Base-by-base conservation (phyloP, 2,113 vertebrate species). In the Oncorhynchus mykiss region DNA sequence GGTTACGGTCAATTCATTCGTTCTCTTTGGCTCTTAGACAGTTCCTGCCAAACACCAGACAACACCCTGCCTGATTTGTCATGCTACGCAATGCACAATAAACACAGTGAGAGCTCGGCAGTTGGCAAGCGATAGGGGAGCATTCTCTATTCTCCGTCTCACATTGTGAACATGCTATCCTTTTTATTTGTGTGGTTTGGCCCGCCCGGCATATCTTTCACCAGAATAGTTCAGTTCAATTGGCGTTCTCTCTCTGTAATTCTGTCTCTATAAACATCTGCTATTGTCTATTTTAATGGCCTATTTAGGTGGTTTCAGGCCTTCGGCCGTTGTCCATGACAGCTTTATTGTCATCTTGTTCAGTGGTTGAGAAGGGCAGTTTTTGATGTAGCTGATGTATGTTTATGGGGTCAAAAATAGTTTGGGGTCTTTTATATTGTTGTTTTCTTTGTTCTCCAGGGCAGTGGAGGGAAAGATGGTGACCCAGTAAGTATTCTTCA, bases 381-480 rank as follows among this genome's bases (percentile, higher is more conserved):
- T 54, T 71, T 14, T 71, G 39, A 70, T 22, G 68, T 62, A 18
- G 16, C 9, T 71, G 39, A 69, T 5, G 39, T 22, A 18, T 4
- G 3, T 14, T 54, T 54, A 14, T 18, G 12, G 51, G 59, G 59
- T 22, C 59, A 11, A 48, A 45, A 8, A 60, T 70, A 54, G 62
- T 11, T 24, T 49, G 12, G 20, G 18, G 13, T 51, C 31, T 3
- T 9, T 68, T 12, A 27, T 45, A 39, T 39, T 14, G 49, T 24
- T 75, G 82, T 82, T n/a, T 81, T n/a, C 82, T 74, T 85, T 65
- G 34, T 86, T 77, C 90, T 76, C 16, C 78, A 95, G 94, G 93
- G 93, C 67, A 80, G 13, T 22, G 86, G 84, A 80, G 94, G 94
- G 72, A 91, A 91, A 87, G 69, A 78, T n/a, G 94, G 92, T 48